Base-by-base conservation (phyloP, 2,113 vertebrate genomes). In the Myotis yumanensis region DNA sequence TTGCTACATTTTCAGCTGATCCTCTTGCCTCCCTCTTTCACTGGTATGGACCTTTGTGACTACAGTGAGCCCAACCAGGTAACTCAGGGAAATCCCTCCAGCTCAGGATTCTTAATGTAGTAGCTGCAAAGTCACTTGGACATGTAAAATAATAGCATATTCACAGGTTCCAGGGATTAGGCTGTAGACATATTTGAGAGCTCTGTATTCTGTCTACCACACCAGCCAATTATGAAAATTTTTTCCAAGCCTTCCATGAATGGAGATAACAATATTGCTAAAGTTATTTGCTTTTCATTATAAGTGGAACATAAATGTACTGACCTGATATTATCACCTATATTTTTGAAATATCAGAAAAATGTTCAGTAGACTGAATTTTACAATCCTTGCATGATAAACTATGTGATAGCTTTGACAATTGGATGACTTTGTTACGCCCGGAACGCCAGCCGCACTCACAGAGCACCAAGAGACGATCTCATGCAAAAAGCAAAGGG, bases 291-390 rank as follows among this genome's bases (percentile, higher is more conserved):
- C 25, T 66, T 90, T 86, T 96, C 11, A 46, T 62, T 14, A 7
- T 83, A 72, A 62, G 10, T 89, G 32, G 8, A n/a, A 66, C 46
- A 4, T 86, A 91, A 71, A 79, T 77, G 25, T 83, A 54, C 51
- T 93, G 77, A 77, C 35, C 12, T 85, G n/a, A 81, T 51, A 85
- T 85, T 51, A 62, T 75, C 28, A 46, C 4, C n/a, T 68, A 28
- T 77, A 22, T 46, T 69, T 81, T 89, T 57, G 6, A 75, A 86
- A 71, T 75, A n/a, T 68, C 43, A 86, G 57, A 32, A 80, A 95
- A 85, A 72, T 81, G 14, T 76, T 88, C 22, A 48, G 35, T 84
- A 90, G 12, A n/a, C 28, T 73, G 64, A 96, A 80, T 91, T 93
- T 83, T 89, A 91, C 30, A 80, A 84, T 79, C 52, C 25, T 9